These are phyloP conservation scores for Hirtodrosophila cameraria DNA, from an alignment of 2,888 invertebrate genomes.

Conservation along the genomic window DNA sequence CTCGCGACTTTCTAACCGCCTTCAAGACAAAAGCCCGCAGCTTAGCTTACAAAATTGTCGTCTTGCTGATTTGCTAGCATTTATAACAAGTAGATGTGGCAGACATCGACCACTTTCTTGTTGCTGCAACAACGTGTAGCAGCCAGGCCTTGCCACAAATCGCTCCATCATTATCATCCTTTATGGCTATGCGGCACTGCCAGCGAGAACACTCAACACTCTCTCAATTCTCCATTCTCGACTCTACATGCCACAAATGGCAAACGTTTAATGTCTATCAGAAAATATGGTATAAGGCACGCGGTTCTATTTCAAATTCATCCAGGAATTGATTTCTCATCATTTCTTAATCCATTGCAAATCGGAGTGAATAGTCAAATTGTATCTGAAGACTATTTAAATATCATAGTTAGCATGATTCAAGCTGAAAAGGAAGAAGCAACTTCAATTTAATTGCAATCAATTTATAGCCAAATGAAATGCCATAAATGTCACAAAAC, in stretches of 20 bases:
- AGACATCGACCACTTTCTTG: not conserved
- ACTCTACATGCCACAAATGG: conserved; percentile 25
- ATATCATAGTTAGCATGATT: too few species aligned
- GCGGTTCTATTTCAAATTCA: too few species aligned
- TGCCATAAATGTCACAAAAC: too few species aligned
- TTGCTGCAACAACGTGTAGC: not conserved
- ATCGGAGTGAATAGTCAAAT: too few species aligned
- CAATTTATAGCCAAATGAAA: too few species aligned
- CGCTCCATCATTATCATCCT: conserved; percentile 15
- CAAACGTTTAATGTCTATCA: conserved; percentile 2
- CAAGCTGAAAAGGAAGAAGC: too few species aligned
- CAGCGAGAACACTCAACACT: conserved; percentile 20
- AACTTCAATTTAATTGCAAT: too few species aligned
- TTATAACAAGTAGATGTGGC: conserved; percentile 32
- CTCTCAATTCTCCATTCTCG: too few species aligned
- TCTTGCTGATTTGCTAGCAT: conserved; percentile 47
- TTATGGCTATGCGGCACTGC: conserved; percentile 18
- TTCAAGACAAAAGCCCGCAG: conserved; percentile 12
- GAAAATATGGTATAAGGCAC: too few species aligned
- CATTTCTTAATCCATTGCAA: too few species aligned
- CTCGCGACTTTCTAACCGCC: conserved; percentile 68
- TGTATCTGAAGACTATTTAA: too few species aligned
- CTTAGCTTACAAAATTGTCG: conserved; percentile 53
- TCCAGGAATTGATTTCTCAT: too few species aligned
- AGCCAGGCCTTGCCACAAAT: not conserved